Evolutionary conservation across 2,888 invertebrate genomes (phyloP), one percentile per base, ranked within the genome.

Genomic region (Candidula unifasciata): DNA sequence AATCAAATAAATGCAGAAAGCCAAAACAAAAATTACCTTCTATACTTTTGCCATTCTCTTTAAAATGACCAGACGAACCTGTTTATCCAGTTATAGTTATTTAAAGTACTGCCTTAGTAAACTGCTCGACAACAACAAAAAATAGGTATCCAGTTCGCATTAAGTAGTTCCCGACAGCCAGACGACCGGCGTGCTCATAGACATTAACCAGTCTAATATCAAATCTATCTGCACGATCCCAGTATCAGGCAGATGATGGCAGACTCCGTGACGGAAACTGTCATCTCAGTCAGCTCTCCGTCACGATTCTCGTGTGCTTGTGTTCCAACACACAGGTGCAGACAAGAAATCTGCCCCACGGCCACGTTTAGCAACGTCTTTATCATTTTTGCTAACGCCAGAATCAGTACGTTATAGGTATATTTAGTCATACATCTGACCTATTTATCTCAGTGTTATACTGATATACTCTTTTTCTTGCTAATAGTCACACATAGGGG

Each of bases 251-350:
- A 73, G 10, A 6, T 44, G n/a, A 44, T 8, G 52, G n/a, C 18
- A 73, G 8, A 10, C 24, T 6, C 13, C 13, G 73, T 73, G 73
- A 73, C 73, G 44, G 21, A 2, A 21, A 2, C 13, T 69, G 69
- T 69, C 69, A 69, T n/a, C 73, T 73, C n/a, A 27, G n/a, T 1
- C n/a, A n/a, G 37, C 73, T n/a, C 16, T 10, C 13, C n/a, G 73
- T 73, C 73, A 73, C 73, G 73, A 73, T 73, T 6, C 24, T 44
- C 73, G 73, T 73, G 73, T 44, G 1, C 21, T 33, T 16, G 18
- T 16, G 69, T 35, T 3, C 13, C 8, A 35, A 69, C 0, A 35
- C 35, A 37, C 24, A 33, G 21, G 35, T 24, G 37, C 24, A 21
- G 18, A 24, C 37, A 35, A 69, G 37, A 69, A 33, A 5, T 35